phyloP scores from a whole-genome alignment of 2,113 vertebrate genomes.

The Miniopterus natalensis region DNA sequence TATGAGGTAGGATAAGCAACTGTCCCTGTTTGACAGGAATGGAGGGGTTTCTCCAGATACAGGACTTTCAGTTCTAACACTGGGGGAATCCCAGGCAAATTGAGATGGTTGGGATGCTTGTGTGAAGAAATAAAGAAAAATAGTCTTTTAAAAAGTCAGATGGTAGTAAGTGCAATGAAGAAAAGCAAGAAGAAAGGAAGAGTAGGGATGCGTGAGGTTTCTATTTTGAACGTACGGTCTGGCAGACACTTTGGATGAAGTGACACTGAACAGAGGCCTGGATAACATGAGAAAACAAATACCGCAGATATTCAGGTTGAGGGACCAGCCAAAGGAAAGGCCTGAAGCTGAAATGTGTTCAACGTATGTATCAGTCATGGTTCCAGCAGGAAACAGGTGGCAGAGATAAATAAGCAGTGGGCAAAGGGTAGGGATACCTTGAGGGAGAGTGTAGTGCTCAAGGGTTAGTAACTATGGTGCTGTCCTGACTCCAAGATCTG shows the following conservation, averaged over 20 bases:
- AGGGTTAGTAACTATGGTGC: not conserved
- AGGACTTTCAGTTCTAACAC: not conserved
- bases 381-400: slow-evolving; percentile 3
- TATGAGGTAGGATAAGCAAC: not conserved
- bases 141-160: not conserved
- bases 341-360: not conserved
- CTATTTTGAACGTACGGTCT: not conserved
- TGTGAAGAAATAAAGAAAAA: not conserved
- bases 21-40: not conserved
- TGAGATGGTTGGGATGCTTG: not conserved
- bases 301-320: not conserved
- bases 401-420: not conserved
- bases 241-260: not conserved
- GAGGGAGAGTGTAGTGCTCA: not conserved
- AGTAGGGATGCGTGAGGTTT: not conserved
- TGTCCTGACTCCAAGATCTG: not conserved
- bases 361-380: not conserved
- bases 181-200: not conserved
- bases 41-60: not conserved
- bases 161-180: not conserved
- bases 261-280: not conserved
- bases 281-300: not conserved
- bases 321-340: not conserved
- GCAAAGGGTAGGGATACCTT: not conserved
- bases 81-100: not conserved